Evolutionary conservation across 2,113 vertebrate species (phyloP).

Genomic region (Circaetus cinerascens): DNA sequence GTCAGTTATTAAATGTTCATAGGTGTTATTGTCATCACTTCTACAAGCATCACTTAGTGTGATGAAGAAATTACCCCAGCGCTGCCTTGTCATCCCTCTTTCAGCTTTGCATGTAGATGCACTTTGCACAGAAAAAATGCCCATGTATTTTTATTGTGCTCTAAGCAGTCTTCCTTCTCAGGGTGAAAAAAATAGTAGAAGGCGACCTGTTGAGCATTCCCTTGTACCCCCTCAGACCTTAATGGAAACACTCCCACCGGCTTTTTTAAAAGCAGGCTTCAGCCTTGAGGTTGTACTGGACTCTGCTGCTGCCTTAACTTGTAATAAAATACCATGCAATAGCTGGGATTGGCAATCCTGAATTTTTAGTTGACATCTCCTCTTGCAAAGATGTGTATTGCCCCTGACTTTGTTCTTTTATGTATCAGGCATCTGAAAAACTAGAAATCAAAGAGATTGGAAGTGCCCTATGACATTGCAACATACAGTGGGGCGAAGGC

Average conservation of each 20-base stretch:
- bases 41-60: neutral
- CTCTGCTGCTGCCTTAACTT: neutral
- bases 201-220: neutral
- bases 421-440: neutral
- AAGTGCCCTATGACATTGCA: neutral
- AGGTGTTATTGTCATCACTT: neutral
- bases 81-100: neutral
- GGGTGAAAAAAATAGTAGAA: neutral
- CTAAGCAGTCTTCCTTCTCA: neutral
- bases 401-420: neutral
- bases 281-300: neutral
- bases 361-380: neutral
- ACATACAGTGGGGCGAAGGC: accelerated
- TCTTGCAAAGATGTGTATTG: neutral
- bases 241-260: neutral
- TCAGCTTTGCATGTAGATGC: neutral
- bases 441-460: neutral
- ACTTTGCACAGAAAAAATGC: neutral
- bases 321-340: neutral
- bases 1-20: neutral
- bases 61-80: neutral
- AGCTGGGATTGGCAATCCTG: neutral
- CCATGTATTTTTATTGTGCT: neutral
- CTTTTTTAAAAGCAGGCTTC: neutral
- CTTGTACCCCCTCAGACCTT: neutral